phyloP scores from a whole-genome alignment of 2,113 vertebrate species.

The Riparia riparia region DNA sequence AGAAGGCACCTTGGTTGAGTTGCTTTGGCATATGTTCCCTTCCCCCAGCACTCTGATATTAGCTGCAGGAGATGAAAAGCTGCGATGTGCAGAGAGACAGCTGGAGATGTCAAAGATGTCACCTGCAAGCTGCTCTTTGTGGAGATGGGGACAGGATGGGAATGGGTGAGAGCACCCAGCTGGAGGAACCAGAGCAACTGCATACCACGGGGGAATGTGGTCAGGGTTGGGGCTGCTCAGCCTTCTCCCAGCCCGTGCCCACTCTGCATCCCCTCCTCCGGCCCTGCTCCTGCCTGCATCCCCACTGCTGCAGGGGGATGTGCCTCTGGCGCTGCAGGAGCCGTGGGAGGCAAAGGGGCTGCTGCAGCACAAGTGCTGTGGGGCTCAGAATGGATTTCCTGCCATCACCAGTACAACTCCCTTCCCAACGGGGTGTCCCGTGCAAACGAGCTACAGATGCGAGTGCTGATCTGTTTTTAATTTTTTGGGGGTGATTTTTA shows the following conservation, averaged over 20 bases:
- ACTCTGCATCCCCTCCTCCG: neutral
- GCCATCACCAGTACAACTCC: neutral
- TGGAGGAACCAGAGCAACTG: neutral
- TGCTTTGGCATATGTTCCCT: slow-evolving; percentile 9
- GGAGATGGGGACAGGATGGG: neutral
- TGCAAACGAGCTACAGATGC: neutral
- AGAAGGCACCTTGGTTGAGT: neutral
- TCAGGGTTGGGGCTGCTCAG: neutral
- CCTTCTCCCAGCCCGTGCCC: rapidly evolving
- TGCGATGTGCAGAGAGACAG: neutral
- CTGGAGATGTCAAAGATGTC: slow-evolving; percentile 32
- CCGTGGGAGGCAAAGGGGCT: neutral
- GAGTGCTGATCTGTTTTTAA: neutral
- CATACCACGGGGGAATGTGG: rapidly evolving
- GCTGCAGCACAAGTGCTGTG: rapidly evolving
- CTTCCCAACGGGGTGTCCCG: neutral
- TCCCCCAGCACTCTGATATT: neutral
- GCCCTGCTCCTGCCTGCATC: neutral
- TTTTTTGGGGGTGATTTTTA: neutral
- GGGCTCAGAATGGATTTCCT: neutral
- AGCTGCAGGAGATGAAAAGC: slow-evolving; percentile 39
- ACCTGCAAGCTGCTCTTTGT: slow-evolving; percentile 11
- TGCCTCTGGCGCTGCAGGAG: neutral
- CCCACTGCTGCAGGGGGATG: rapidly evolving
- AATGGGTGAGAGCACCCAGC: neutral